Conservation (phyloP, 1,140 invertebrate genomes). For the Lucilia sericata region DNA sequence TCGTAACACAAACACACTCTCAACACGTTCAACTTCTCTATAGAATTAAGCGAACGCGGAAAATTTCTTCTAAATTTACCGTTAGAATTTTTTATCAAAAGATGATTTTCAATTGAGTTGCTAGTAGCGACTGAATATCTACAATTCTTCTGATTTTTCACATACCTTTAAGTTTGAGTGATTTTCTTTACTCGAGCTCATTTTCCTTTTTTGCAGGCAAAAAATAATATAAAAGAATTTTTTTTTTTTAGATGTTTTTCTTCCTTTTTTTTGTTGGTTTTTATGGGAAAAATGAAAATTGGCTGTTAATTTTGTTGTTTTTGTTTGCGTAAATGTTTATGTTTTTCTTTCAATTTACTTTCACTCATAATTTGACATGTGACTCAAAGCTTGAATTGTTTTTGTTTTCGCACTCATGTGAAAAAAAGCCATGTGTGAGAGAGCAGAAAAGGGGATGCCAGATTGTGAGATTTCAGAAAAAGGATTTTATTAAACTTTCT, state of each 20-base stretch:
- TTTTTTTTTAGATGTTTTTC: not conserved
- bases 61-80: not conserved
- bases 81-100: not conserved
- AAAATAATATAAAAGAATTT: not conserved
- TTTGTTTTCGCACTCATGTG: no score
- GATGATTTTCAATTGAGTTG: slow-evolving; percentile 28
- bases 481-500: no score
- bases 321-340: no score
- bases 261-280: not conserved
- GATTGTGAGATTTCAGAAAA: no score
- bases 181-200: not conserved
- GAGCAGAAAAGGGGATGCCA: no score
- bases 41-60: not conserved
- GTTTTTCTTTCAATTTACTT: not conserved
- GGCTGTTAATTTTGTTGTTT: no score
- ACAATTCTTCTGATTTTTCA: not conserved
- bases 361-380: not conserved
- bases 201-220: not conserved
- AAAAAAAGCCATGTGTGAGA: no score
- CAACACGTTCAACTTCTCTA: not conserved
- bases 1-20: not conserved
- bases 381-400: not conserved
- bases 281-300: not conserved
- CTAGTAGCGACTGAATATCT: not conserved
- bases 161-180: slow-evolving; percentile 17